These are phyloP conservation scores for Holcopasites calliopsidis DNA, from an alignment of 1,140 invertebrate species.

Conservation along the genomic window DNA sequence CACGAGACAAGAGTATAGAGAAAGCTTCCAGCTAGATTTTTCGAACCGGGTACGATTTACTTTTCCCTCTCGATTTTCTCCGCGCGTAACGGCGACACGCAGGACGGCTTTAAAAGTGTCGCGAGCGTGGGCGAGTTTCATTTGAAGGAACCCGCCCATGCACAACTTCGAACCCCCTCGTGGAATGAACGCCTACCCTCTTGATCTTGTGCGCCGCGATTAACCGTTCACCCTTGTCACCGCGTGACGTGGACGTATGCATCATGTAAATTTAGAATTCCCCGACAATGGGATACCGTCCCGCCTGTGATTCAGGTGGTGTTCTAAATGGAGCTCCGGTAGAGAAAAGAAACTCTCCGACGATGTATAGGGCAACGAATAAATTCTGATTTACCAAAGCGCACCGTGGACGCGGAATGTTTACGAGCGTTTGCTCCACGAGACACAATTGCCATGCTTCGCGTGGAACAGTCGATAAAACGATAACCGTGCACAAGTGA, in stretches of 20 bases:
- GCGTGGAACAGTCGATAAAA: too few relatives aligned
- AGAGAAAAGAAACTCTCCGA: too few relatives aligned
- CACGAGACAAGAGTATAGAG: too few relatives aligned
- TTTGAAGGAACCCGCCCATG: background rate
- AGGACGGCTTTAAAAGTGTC: background rate
- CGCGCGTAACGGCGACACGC: background rate
- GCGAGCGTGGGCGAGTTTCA: background rate
- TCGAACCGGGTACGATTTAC: background rate
- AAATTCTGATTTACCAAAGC: too few relatives aligned
- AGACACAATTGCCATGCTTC: too few relatives aligned
- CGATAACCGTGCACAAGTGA: background rate
- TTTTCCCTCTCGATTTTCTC: background rate
- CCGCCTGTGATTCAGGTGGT: background rate
- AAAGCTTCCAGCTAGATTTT: too few relatives aligned
- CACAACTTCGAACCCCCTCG: background rate
- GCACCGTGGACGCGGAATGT: too few relatives aligned
- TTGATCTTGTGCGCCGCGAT: background rate
- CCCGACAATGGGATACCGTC: conserved; percentile 1
- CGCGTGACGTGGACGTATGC: conserved; percentile 6
- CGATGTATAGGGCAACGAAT: too few relatives aligned
- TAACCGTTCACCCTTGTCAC: conserved; percentile 28
- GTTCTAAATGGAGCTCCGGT: conserved; percentile 13
- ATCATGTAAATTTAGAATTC: conserved; percentile 20
- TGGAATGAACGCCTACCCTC: conserved; percentile 24
- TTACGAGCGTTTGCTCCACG: too few relatives aligned